These are phyloP conservation scores for Cactoblastis cactorum DNA, from an alignment of 2,888 invertebrate species.

Conservation along the genomic window DNA sequence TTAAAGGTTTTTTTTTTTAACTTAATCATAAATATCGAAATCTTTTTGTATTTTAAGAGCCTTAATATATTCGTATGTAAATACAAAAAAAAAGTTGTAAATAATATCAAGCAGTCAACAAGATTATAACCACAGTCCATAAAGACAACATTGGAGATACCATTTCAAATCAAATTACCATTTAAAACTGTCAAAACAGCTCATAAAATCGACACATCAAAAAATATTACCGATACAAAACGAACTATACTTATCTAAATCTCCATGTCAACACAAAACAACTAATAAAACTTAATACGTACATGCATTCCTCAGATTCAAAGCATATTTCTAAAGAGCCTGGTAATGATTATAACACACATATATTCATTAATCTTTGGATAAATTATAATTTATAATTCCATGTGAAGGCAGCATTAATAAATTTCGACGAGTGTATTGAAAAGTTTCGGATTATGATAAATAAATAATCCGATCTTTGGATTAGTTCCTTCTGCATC, in stretches of 20 bases:
- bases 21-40: too few species aligned
- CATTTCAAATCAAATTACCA: conserved; percentile 2
- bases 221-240: conserved; percentile 8
- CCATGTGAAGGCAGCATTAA: conserved; percentile 46
- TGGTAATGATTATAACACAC: conserved; percentile 57
- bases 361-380: conserved; percentile 60
- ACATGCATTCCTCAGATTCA: conserved; percentile 55
- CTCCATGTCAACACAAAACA: conserved; percentile 31
- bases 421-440: conserved; percentile 63
- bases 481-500: neutral
- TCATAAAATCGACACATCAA: conserved; percentile 11
- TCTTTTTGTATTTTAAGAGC: too few species aligned
- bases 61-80: too few species aligned
- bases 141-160: neutral
- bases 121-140: neutral
- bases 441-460: conserved; percentile 63
- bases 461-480: conserved; percentile 60
- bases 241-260: conserved; percentile 7
- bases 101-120: neutral
- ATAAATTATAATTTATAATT: conserved; percentile 66
- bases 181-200: conserved; percentile 13
- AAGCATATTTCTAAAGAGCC: conserved; percentile 46
- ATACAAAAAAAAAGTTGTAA: neutral
- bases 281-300: conserved; percentile 42
- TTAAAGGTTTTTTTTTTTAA: too few species aligned